Evolutionary conservation across 2,113 vertebrate species (phyloP).

Genomic region (Gadus chalcogrammus): DNA sequence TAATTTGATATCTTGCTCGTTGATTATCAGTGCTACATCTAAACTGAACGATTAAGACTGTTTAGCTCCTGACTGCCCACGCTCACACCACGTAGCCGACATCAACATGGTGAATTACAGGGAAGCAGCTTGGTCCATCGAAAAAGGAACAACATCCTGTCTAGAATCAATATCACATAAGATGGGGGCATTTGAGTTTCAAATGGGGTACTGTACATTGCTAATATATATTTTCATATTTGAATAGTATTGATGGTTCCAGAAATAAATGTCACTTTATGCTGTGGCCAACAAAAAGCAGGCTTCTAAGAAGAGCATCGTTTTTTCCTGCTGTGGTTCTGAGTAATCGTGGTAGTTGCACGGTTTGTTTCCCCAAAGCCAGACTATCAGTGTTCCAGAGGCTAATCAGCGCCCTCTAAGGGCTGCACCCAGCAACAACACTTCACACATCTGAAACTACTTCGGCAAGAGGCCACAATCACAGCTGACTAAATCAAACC

Average conservation of each 20-base stretch:
- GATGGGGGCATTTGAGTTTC: constrained; percentile 21
- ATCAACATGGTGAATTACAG: constrained; percentile 47
- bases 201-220: constrained; percentile 38
- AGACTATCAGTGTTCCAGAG: constrained; percentile 69
- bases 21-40: constrained; percentile 46
- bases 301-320: constrained; percentile 35
- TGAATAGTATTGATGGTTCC: constrained; percentile 34
- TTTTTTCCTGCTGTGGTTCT: constrained; percentile 25
- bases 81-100: constrained; percentile 54
- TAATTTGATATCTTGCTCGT: constrained; percentile 42
- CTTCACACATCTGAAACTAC: constrained; percentile 68
- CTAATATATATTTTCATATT: constrained; percentile 5
- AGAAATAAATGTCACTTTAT: constrained; percentile 35
- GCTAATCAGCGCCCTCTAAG: constrained; percentile 57
- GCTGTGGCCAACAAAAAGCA: background rate
- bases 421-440: constrained; percentile 64
- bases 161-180: constrained; percentile 37
- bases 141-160: constrained; percentile 35
- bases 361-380: constrained; percentile 45
- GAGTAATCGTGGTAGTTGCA: constrained; percentile 27
- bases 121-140: constrained; percentile 51
- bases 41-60: constrained; percentile 30
- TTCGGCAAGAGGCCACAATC: constrained; percentile 16
- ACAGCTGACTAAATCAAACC: constrained; percentile 15
- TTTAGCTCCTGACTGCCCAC: constrained; percentile 52